Conservation (phyloP, 64 coral and sea anemone genomes). For the Platygyra sinensis region DNA sequence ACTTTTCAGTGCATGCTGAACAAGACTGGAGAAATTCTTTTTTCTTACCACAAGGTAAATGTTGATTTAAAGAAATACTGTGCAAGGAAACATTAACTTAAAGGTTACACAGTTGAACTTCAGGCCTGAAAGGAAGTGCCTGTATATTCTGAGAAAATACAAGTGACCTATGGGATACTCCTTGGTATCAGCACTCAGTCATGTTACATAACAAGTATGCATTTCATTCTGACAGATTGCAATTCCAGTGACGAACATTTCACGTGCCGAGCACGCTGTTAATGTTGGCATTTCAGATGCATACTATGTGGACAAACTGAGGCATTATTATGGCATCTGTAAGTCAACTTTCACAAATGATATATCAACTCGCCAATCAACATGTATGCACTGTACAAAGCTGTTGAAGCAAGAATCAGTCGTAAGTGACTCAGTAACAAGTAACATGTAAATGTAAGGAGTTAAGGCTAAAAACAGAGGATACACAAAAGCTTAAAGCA, state of each 20-base stretch:
- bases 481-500: no score
- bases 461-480: no score
- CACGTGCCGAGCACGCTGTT: background rate
- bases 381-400: no score
- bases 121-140: background rate
- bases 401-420: no score
- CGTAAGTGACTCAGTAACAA: no score
- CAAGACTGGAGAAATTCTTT: constrained; percentile 24
- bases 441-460: no score
- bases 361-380: background rate
- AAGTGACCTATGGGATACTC: background rate
- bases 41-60: constrained; percentile 32
- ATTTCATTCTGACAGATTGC: background rate
- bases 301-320: constrained; percentile 38
- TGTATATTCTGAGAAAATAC: no score
- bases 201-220: background rate
- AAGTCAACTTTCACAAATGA: background rate
- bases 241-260: constrained; percentile 24
- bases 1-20: constrained; percentile 38
- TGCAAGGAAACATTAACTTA: background rate
- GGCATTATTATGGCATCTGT: constrained; percentile 42
- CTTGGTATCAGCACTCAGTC: background rate
- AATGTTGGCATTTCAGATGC: constrained; percentile 36
- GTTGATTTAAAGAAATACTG: background rate
- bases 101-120: background rate